Conservation (phyloP, 53 echinoderm and acorn worm species). For the Stichopus horrens region DNA sequence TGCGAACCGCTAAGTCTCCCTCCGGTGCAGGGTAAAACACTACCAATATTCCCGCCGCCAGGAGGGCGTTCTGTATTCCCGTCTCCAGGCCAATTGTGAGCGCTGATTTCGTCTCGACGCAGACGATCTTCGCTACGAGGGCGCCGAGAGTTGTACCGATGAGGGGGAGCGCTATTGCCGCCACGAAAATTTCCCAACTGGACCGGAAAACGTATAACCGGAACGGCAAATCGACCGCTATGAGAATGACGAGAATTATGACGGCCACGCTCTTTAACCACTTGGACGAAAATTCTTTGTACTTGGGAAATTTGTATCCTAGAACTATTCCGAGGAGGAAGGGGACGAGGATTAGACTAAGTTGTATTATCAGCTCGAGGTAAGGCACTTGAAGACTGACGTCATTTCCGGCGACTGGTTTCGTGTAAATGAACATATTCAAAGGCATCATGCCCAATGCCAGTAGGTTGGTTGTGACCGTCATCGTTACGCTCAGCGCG, state of each 20-base stretch:
- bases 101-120: constrained; percentile 44
- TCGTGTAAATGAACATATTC: constrained; percentile 43
- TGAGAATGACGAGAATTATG: background rate
- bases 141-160: constrained; percentile 22
- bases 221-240: constrained; percentile 20
- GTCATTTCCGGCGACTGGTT: constrained; percentile 4
- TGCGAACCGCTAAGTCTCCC: constrained; percentile 53
- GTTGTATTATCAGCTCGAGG: constrained; percentile 14
- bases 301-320: constrained; percentile 42
- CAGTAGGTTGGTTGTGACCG: constrained; percentile 5
- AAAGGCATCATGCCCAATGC: constrained; percentile 49
- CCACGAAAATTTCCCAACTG: constrained; percentile 19
- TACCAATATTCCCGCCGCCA: constrained; percentile 53
- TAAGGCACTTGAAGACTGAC: constrained; percentile 20
- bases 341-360: constrained; percentile 12
- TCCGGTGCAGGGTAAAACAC: constrained; percentile 64
- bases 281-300: constrained; percentile 10
- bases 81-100: constrained; percentile 62
- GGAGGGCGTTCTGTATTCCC: constrained; percentile 62
- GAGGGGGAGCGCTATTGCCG: constrained; percentile 9
- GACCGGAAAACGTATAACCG: constrained; percentile 43
- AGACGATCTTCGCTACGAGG: constrained; percentile 29
- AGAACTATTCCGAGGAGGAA: constrained; percentile 25
- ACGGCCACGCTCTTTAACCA: constrained; percentile 8
- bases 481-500: constrained; percentile 46